Conservation (phyloP, 2,888 invertebrate species). For the Ormyrus thymus region DNA sequence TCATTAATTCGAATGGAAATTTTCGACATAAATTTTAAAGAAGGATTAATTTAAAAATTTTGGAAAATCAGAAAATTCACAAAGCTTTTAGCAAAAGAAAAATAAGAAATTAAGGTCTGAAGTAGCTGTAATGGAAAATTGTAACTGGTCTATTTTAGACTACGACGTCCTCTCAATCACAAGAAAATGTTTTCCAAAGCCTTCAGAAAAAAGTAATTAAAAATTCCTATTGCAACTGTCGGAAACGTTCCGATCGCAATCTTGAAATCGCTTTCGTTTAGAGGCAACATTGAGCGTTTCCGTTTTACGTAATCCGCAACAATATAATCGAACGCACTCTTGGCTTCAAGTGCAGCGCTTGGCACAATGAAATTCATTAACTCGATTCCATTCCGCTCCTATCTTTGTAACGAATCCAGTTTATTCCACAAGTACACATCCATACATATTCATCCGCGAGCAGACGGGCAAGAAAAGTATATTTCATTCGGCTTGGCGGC, state of each 20-base stretch:
- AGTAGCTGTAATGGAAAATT: too few species aligned
- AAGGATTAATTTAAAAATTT: too few species aligned
- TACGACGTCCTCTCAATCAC: too few species aligned
- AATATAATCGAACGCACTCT: slow-evolving; percentile 27
- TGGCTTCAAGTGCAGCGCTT: slow-evolving; percentile 5
- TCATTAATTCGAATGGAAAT: too few species aligned
- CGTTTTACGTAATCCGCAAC: slow-evolving; percentile 48
- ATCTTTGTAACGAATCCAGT: slow-evolving; percentile 3
- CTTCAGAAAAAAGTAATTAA: background rate
- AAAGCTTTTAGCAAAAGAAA: too few species aligned
- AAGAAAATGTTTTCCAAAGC: too few species aligned
- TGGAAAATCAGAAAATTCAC: too few species aligned
- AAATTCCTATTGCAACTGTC: slow-evolving; percentile 4
- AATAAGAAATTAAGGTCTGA: too few species aligned
- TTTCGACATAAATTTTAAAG: too few species aligned
- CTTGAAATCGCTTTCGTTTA: slow-evolving; percentile 32
- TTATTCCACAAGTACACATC: background rate
- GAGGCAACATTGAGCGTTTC: slow-evolving; percentile 39
- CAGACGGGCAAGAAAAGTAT: background rate
- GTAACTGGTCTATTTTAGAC: too few species aligned
- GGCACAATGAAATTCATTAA: slow-evolving; percentile 29
- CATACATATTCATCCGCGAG: slow-evolving; percentile 26
- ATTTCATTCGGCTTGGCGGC: background rate
- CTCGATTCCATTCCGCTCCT: slow-evolving; percentile 23
- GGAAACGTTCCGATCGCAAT: slow-evolving; percentile 28